Base-by-base conservation (phyloP, 2,888 invertebrate species). In the Scrobipalpa costella region DNA sequence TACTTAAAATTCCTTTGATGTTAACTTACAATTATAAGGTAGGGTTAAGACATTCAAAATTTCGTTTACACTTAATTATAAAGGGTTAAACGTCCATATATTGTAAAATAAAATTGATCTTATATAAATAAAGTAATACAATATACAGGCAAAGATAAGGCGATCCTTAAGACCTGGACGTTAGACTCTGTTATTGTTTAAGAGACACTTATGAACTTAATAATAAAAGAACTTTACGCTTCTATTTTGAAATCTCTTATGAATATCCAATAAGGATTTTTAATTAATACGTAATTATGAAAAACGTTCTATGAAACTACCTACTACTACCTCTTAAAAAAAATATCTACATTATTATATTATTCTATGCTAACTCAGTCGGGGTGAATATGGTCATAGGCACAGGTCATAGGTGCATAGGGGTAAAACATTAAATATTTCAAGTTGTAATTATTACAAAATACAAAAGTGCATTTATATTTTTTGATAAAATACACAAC, bases 221-320 rank as follows among this genome's bases (percentile, higher is more conserved):
- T 27, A 62, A 60, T 60, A 76, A 68, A 65, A 63, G n/a, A 65
- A 64, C 64, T 65, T 68, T 80, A 84, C 83, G 84, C 86, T 85
- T 85, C 79, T 78, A 83, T 78, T 82, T 81, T 81, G 77, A 78
- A 75, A 74, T 80, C 80, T 86, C 88, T 88, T 88, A 88, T 88
- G 89, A 88, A 76, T 83, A 83, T 76, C 73, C 70, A 66, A 60
- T 80, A 82, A 79, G 80, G 71, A 70, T 76, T 78, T 65, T 68
- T 75, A 68, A 77, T 77, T 70, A 77, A 80, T 83, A 82, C 79
- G 81, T 85, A 83, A 44, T 15, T 73, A 72, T 68, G 69, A 63
- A 71, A 72, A 67, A 67, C 62, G 68, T 63, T 69, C 70, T 68
- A 66, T 71, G 63, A 74, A 71, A 78, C 73, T 66, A n/a, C 44